These are phyloP conservation scores for Branchinecta lynchi DNA, from an alignment of 1,140 invertebrate genomes.

Conservation along the genomic window DNA sequence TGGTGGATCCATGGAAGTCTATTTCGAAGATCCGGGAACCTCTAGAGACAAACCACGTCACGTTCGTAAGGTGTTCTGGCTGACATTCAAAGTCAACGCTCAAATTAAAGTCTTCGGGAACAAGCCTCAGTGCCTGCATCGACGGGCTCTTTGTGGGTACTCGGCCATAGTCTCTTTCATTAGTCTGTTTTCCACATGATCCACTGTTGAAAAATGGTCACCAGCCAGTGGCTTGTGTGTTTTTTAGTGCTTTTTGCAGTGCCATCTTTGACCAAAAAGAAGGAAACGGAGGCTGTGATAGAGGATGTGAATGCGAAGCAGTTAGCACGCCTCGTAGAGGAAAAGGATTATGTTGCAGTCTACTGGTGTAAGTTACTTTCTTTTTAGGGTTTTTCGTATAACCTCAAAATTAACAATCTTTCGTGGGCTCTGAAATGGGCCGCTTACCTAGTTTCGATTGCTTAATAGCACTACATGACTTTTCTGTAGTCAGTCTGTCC, in stretches of 20 bases:
- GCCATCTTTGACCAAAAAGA: conserved; percentile 13
- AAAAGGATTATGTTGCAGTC: conserved; percentile 83
- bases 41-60: background rate
- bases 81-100: background rate
- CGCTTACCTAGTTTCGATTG: no score
- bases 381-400: no score
- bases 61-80: background rate
- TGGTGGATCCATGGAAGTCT: background rate
- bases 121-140: background rate
- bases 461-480: no score
- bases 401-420: no score
- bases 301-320: conserved; percentile 81
- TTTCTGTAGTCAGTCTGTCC: no score
- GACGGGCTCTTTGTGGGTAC: background rate
- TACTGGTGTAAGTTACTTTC: conserved; percentile 74
- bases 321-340: conserved; percentile 65
- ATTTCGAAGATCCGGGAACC: background rate
- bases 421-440: no score
- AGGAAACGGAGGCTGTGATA: conserved; percentile 53
- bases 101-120: background rate
- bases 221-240: conserved; percentile 14
- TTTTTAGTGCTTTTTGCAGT: conserved; percentile 19
- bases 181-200: background rate
- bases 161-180: background rate
- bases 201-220: background rate